phyloP scores from a whole-genome alignment of 37 sponge, comb jelly and placozoan genomes.

The Ianthella basta region DNA sequence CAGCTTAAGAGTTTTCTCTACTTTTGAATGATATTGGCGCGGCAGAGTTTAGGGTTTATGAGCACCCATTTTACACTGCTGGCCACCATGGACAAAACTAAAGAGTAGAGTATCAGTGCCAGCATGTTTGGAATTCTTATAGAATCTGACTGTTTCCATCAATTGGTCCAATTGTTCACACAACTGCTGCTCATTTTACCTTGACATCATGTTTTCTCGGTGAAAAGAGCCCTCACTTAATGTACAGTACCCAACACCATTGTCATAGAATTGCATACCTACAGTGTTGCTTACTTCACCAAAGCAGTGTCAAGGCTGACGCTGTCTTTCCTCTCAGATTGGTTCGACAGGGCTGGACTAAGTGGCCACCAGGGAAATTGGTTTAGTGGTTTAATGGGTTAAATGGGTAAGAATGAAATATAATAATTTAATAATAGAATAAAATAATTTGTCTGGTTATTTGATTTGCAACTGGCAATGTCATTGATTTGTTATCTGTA shows the following conservation, averaged over 20 bases:
- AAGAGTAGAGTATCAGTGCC: not conserved
- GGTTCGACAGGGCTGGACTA: not conserved
- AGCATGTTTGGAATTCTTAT: too few species aligned
- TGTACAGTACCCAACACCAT: not conserved
- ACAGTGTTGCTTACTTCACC: not conserved
- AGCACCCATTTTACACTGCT: not conserved
- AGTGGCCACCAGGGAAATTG: too few species aligned
- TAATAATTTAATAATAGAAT: too few species aligned
- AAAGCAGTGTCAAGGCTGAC: slow-evolving; percentile 11
- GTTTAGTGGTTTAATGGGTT: too few species aligned
- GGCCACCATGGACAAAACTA: not conserved
- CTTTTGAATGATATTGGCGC: too few species aligned
- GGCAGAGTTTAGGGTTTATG: not conserved
- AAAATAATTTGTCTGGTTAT: too few species aligned
- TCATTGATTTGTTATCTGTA: too few species aligned
- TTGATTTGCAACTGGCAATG: too few species aligned
- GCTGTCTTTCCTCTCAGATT: not conserved
- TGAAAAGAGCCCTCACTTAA: not conserved
- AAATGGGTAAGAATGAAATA: too few species aligned
- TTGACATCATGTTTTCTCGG: not conserved
- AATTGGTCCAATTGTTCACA: not conserved
- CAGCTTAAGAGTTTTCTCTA: too few species aligned
- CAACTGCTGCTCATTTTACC: not conserved
- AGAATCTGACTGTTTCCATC: too few species aligned
- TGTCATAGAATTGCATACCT: too few species aligned